These are phyloP conservation scores for Microcebus lehilahytsara DNA, from an alignment of 2,113 vertebrate species.

Conservation along the genomic window DNA sequence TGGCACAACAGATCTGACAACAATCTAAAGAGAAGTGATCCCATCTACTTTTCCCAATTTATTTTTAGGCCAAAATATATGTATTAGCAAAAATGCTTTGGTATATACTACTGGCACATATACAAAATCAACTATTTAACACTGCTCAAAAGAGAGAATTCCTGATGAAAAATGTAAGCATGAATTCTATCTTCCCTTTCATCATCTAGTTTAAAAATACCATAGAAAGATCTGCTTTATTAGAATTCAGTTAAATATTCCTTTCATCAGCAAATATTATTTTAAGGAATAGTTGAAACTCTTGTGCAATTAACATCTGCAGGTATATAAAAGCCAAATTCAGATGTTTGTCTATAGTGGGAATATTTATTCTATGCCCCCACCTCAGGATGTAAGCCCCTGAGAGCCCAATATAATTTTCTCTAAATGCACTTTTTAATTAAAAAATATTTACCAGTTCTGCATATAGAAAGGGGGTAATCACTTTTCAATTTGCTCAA, in stretches of 20 bases:
- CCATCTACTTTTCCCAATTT: neutral
- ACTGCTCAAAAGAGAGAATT: neutral
- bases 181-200: slow-evolving; percentile 1
- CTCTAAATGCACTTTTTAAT: neutral
- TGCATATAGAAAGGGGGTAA: neutral
- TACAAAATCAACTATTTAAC: slow-evolving; percentile 2
- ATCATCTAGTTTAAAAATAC: neutral
- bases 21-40: neutral
- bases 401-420: neutral
- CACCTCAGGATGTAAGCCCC: neutral
- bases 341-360: neutral
- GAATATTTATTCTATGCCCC: neutral
- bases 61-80: neutral
- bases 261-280: slow-evolving; percentile 25
- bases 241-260: slow-evolving; percentile 23
- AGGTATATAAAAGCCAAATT: neutral
- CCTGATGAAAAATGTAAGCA: neutral
- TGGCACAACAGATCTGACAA: neutral
- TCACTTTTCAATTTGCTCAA: neutral
- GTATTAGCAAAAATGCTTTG: slow-evolving; percentile 21
- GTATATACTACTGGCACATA: neutral
- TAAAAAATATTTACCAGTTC: neutral
- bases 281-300: slow-evolving; percentile 16
- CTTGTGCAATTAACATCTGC: neutral
- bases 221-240: neutral